Conservation (phyloP, 2,113 vertebrate genomes). For the Plotosus lineatus region DNA sequence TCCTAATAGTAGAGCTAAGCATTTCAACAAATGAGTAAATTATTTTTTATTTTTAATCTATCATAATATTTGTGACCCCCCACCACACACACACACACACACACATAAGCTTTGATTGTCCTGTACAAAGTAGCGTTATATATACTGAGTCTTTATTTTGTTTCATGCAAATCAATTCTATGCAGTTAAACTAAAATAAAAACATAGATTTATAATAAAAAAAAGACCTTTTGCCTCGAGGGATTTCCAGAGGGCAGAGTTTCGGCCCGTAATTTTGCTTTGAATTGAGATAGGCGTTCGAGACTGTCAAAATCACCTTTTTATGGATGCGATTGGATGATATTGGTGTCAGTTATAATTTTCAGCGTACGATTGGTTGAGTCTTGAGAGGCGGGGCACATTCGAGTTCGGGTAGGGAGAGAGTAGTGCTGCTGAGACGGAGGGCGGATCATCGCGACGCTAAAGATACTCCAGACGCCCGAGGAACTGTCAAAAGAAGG, state of each 20-base stretch:
- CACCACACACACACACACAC: too few species aligned
- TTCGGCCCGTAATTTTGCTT: background rate
- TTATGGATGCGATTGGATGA: constrained; percentile 46
- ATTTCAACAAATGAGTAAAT: too few species aligned
- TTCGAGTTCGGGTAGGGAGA: constrained; percentile 35
- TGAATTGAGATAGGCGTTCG: constrained; percentile 14
- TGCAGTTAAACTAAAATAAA: background rate
- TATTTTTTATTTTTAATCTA: too few species aligned
- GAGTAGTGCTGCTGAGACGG: constrained; percentile 53
- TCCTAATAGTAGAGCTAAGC: too few species aligned
- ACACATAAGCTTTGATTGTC: background rate
- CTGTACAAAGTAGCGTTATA: too few species aligned
- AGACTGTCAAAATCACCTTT: background rate
- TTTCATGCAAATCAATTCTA: background rate
- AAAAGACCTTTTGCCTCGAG: background rate
- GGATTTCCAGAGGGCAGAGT: background rate
- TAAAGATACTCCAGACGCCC: constrained; percentile 65
- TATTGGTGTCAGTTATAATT: background rate
- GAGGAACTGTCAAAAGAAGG: constrained; percentile 63
- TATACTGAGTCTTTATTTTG: background rate
- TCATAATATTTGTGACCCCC: too few species aligned
- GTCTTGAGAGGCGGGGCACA: constrained; percentile 22
- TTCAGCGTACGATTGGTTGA: constrained; percentile 45
- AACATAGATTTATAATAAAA: background rate
- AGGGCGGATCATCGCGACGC: constrained; percentile 72